phyloP scores from a whole-genome alignment of 2,797 vertebrate species.

The Pangasius larnaudii region DNA sequence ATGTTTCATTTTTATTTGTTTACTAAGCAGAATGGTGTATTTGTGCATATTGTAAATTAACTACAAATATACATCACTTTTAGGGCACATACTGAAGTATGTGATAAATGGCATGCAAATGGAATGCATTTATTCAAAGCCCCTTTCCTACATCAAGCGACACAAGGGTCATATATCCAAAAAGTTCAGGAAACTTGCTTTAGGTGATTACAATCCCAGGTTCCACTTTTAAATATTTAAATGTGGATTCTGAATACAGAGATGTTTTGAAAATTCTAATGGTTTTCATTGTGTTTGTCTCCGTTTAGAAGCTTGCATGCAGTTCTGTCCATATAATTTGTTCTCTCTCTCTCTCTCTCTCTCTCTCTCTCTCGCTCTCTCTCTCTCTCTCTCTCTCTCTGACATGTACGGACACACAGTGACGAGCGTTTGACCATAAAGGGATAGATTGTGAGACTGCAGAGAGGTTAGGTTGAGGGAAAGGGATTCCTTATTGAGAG shows the following conservation, averaged over 20 bases:
- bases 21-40: not conserved
- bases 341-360: not conserved
- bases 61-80: not conserved
- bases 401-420: conserved; percentile 39
- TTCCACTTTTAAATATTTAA: not conserved
- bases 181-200: not conserved
- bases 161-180: not conserved
- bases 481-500: conserved; percentile 53
- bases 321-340: not conserved
- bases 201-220: not conserved
- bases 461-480: conserved; percentile 43
- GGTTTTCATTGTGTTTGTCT: not conserved
- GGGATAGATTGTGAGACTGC: conserved; percentile 62
- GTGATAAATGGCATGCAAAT: not conserved
- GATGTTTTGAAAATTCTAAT: not conserved
- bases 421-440: conserved; percentile 72
- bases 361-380: not conserved
- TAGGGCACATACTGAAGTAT: not conserved
- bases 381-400: not conserved
- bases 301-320: not conserved
- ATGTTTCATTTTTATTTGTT: not conserved
- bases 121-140: not conserved
- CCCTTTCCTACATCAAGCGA: not conserved
- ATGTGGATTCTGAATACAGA: not conserved
- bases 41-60: not conserved